Evolutionary conservation across 1,140 invertebrate species (phyloP).

Genomic region (Liolophura sinensis): DNA sequence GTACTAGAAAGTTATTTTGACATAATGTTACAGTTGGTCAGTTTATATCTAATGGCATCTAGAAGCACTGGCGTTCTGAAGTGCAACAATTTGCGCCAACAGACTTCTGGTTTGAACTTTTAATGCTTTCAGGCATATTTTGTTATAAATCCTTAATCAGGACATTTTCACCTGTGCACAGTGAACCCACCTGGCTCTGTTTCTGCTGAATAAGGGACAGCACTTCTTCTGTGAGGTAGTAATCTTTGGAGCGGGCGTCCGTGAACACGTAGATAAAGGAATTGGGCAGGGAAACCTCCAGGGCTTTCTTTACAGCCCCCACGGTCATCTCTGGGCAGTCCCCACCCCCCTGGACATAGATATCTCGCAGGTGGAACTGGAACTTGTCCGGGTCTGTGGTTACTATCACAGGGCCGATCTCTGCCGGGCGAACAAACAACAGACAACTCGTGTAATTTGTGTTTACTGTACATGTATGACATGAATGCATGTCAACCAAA

Average conservation of each 20-base stretch:
- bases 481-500: neutral
- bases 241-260: slow-evolving; percentile 73
- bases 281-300: slow-evolving; percentile 68
- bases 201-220: slow-evolving; percentile 71
- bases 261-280: slow-evolving; percentile 80
- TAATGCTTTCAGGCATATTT: neutral
- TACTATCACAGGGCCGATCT: slow-evolving; percentile 67
- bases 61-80: neutral
- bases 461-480: no score
- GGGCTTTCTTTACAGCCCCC: slow-evolving; percentile 67
- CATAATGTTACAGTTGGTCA: no score
- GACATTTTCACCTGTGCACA: neutral
- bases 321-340: slow-evolving; percentile 77
- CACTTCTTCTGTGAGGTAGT: slow-evolving; percentile 66
- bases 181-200: slow-evolving; percentile 67
- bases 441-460: no score
- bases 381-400: slow-evolving; percentile 67
- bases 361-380: slow-evolving; percentile 62
- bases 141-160: neutral
- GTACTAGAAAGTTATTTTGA: no score
- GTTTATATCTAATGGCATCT: neutral
- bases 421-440: slow-evolving; percentile 52
- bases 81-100: neutral
- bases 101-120: neutral
- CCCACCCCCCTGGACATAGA: slow-evolving; percentile 72